Evolutionary conservation across 2,888 invertebrate species (phyloP).

Genomic region (Sphinx pinastri): DNA sequence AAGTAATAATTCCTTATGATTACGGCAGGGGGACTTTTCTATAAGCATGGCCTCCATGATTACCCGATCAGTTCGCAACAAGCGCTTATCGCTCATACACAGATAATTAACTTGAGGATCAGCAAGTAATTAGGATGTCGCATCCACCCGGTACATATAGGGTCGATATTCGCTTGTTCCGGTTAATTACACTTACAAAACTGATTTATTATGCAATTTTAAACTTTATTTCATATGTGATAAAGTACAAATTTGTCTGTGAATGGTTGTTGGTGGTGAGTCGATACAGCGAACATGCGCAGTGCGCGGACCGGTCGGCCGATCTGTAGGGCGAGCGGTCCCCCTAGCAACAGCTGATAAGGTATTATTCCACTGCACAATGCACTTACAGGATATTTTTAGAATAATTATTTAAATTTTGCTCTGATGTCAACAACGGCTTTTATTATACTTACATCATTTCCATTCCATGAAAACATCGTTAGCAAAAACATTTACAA

Average conservation of each 20-base stretch:
- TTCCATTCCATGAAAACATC: too few relatives aligned
- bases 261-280: neutral
- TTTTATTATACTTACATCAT: neutral
- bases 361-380: neutral
- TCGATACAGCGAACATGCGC: conserved; percentile 11
- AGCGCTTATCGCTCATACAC: conserved; percentile 1
- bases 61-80: conserved; percentile 1
- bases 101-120: conserved; percentile 13
- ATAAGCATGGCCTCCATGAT: neutral
- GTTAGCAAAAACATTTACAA: too few relatives aligned
- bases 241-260: neutral
- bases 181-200: conserved; percentile 10
- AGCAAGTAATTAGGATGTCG: conserved; percentile 19
- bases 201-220: neutral
- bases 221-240: neutral
- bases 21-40: neutral
- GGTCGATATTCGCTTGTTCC: conserved; percentile 25
- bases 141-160: neutral
- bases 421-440: neutral
- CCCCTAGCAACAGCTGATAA: conserved; percentile 19
- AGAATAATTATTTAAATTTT: neutral
- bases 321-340: neutral
- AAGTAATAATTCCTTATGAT: too few relatives aligned
- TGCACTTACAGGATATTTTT: neutral
- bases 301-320: neutral